A percentile compares a stretch with the other conserved stretches of the same genome.
phyloP scores from a whole-genome alignment of 1,140 invertebrate species.

The Subanguina moxae region DNA sequence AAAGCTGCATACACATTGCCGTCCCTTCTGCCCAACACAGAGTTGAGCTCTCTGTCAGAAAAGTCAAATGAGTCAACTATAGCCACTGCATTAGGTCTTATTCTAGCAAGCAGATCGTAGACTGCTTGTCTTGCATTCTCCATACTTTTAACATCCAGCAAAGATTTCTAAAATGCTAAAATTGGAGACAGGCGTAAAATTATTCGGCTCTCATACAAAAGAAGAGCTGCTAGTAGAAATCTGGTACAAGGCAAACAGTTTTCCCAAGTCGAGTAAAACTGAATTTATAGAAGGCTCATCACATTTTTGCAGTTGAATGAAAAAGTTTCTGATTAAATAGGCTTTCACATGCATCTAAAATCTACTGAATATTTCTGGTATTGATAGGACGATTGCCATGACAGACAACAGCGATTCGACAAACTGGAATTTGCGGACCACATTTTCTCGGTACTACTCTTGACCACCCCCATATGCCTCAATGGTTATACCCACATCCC shows the following conservation, averaged over 20 bases:
- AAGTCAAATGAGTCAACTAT: conserved; percentile 87
- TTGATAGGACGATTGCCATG: no score
- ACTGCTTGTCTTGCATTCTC: conserved; percentile 61
- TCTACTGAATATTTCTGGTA: neutral
- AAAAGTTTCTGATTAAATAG: conserved; percentile 35
- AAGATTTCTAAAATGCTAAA: no score
- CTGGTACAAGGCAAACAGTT: conserved; percentile 34
- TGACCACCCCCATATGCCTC: no score
- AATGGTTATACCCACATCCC: no score
- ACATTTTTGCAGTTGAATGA: conserved; percentile 17
- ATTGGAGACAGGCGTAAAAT: no score
- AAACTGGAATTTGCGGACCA: no score
- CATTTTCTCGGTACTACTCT: no score
- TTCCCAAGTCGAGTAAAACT: conserved; percentile 25
- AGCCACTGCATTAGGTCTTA: conserved; percentile 82
- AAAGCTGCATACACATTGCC: conserved; percentile 84
- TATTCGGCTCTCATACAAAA: neutral
- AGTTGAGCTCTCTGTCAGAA: conserved; percentile 74
- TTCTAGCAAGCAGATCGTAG: conserved; percentile 67
- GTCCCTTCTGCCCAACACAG: conserved; percentile 80
- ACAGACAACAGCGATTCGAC: no score
- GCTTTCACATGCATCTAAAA: conserved; percentile 35
- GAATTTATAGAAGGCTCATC: conserved; percentile 10
- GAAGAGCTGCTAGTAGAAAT: conserved; percentile 10
- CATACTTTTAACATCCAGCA: conserved; percentile 21